Percentiles rank a stretch among this genome's conserved stretches.
phyloP scores from a whole-genome alignment of 2,113 vertebrate species.

The Larimichthys polyactis region DNA sequence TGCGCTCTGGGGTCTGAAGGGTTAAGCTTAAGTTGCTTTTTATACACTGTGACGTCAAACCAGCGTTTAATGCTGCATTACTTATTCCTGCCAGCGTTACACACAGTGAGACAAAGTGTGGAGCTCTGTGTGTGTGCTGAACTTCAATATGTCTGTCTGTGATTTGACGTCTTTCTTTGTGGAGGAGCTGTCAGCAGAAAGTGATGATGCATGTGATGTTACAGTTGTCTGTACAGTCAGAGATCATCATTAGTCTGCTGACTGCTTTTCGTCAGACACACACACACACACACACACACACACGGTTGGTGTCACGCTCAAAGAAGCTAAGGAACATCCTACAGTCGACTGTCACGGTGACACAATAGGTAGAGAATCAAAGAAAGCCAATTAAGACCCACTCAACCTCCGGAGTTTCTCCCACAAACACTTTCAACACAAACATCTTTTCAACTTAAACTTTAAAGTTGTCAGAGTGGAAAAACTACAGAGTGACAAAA shows the following conservation, averaged over 20 bases:
- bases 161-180: conserved; percentile 2
- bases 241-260: conserved; percentile 1
- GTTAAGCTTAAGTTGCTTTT: conserved; percentile 42
- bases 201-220: neutral
- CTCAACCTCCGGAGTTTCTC: conserved; percentile 12
- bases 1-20: too few relatives aligned
- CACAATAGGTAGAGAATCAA: conserved; percentile 30
- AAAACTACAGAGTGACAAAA: neutral
- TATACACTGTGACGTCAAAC: conserved; percentile 56
- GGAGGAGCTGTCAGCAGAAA: conserved; percentile 13
- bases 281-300: neutral
- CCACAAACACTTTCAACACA: conserved; percentile 8
- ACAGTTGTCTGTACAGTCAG: conserved; percentile 9
- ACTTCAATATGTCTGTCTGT: neutral
- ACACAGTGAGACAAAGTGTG: neutral
- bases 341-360: conserved; percentile 39
- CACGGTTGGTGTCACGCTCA: conserved; percentile 2
- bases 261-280: neutral
- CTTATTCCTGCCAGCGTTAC: conserved; percentile 32
- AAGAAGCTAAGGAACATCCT: conserved; percentile 8
- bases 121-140: neutral
- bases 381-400: conserved; percentile 46
- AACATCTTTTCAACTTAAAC: conserved; percentile 24
- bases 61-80: conserved; percentile 26
- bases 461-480: conserved; percentile 35